Evolutionary conservation across 2,113 vertebrate genomes (phyloP).

Genomic region (Turdus rufiventris): DNA sequence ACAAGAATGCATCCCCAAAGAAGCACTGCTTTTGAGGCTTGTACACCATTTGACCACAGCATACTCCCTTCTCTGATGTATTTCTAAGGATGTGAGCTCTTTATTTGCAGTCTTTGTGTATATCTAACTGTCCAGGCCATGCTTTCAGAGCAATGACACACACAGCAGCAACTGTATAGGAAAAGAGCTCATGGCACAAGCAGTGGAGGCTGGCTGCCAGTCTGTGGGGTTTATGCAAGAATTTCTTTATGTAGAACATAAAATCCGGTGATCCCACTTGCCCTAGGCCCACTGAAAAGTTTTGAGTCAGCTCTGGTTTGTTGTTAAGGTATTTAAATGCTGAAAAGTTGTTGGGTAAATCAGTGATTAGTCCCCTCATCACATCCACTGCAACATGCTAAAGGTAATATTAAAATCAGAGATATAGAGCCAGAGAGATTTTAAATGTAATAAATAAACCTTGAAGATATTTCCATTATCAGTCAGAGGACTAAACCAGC

Average conservation of each 20-base stretch:
- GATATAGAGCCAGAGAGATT: neutral
- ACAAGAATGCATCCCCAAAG: neutral
- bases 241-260: neutral
- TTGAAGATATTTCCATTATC: neutral
- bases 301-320: neutral
- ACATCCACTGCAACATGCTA: fast-evolving
- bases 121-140: neutral
- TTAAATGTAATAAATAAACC: neutral
- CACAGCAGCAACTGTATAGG: neutral
- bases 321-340: neutral
- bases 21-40: neutral
- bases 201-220: neutral
- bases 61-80: neutral
- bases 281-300: neutral
- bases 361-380: neutral
- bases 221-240: neutral
- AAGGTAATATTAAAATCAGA: neutral
- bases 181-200: neutral
- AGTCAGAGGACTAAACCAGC: neutral
- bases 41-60: neutral
- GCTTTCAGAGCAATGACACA: neutral
- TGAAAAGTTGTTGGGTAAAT: neutral
- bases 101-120: neutral
- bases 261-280: neutral
- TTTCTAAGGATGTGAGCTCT: neutral